Conservation (phyloP, 2,888 invertebrate genomes). For the Tetanocera ferruginea region DNA sequence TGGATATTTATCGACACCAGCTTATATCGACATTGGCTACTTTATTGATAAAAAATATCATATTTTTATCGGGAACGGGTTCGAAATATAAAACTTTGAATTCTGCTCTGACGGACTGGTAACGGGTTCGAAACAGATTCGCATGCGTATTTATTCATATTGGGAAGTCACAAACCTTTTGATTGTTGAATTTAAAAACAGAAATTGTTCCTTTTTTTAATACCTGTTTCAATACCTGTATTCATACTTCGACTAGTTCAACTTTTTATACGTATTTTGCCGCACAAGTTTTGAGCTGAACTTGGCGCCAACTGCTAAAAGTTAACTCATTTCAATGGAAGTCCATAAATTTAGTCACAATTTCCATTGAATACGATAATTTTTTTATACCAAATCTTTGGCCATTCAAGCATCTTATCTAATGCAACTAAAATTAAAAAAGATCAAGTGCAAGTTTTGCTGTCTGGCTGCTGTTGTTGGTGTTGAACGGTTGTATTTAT, state of each 20-base stretch:
- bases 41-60: too few species aligned
- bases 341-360: neutral
- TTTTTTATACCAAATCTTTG: neutral
- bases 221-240: too few species aligned
- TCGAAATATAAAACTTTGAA: neutral
- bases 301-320: neutral
- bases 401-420: neutral
- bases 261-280: neutral
- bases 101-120: neutral
- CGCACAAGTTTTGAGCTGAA: neutral
- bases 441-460: neutral
- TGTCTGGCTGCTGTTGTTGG: neutral
- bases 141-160: neutral
- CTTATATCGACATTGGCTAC: too few species aligned
- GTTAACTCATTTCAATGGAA: neutral
- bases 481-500: slow-evolving; percentile 8
- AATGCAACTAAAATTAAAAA: slow-evolving; percentile 5
- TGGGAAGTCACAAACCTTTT: neutral
- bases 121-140: neutral
- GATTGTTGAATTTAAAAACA: neutral
- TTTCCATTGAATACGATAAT: neutral
- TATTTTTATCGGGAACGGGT: neutral
- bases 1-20: too few species aligned
- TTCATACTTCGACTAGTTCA: neutral
- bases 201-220: neutral